Conservation (phyloP, 2,113 vertebrate species). For the Manacus vitellinus region DNA sequence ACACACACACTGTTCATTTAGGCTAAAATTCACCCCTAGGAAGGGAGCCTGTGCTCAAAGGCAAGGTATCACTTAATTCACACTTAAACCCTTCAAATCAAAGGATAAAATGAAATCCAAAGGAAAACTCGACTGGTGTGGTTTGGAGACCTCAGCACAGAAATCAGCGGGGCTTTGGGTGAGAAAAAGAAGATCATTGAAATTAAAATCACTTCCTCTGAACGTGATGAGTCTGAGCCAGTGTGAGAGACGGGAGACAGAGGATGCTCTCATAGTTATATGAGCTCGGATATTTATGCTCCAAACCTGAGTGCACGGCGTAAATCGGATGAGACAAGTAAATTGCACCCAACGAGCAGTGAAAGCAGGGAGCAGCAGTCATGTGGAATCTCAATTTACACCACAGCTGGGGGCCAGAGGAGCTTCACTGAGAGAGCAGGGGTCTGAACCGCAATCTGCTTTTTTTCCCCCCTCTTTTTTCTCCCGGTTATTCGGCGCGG, state of each 20-base stretch:
- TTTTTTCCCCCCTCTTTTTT: not conserved
- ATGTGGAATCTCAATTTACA: slow-evolving; percentile 65
- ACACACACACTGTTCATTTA: not conserved
- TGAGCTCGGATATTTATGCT: slow-evolving; percentile 47
- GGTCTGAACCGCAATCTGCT: not conserved
- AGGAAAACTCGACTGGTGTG: not conserved
- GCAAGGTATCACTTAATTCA: slow-evolving; percentile 23
- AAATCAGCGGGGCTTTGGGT: not conserved
- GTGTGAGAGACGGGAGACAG: not conserved
- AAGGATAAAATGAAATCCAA: slow-evolving; percentile 29
- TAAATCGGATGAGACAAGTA: slow-evolving; percentile 62
- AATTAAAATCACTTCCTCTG: slow-evolving; percentile 5
- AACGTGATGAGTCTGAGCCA: not conserved
- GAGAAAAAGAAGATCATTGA: not conserved
- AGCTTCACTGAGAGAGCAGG: not conserved
- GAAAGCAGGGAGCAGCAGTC: slow-evolving; percentile 54
- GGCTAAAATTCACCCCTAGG: not conserved
- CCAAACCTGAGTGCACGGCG: not conserved
- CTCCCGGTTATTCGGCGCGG: not conserved
- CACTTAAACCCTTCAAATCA: slow-evolving; percentile 5
- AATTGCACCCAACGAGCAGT: slow-evolving; percentile 54
- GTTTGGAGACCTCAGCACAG: not conserved
- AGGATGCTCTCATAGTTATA: not conserved
- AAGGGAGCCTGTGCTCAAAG: not conserved
- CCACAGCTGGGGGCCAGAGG: slow-evolving; percentile 31